Evolutionary conservation across 2,888 invertebrate genomes (phyloP).

Genomic region (Thera obeliscata): DNA sequence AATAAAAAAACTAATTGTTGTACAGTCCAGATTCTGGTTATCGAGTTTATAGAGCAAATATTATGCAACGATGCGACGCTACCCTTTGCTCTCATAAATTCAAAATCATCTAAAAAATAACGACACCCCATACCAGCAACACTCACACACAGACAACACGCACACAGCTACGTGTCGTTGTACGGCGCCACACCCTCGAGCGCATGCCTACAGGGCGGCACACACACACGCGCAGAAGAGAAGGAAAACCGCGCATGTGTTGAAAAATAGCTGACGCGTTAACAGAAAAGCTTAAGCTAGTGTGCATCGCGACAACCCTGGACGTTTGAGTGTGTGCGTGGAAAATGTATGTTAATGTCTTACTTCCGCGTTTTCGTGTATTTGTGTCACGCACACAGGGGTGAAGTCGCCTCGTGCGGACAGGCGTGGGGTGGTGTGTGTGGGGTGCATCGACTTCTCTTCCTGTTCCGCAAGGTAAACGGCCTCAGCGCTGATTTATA

Average conservation of each 20-base stretch:
- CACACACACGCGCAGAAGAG: constrained; percentile 57
- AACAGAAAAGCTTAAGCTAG: constrained; percentile 16
- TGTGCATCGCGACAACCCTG: constrained; percentile 46
- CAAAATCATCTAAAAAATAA: constrained; percentile 34
- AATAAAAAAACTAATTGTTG: no score
- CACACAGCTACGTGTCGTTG: constrained; percentile 50
- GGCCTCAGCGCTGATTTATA: constrained; percentile 79
- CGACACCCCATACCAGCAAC: constrained; percentile 50
- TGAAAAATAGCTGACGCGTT: constrained; percentile 11
- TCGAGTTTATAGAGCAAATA: not conserved
- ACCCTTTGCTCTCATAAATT: not conserved
- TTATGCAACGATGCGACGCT: not conserved
- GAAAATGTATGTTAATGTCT: constrained; percentile 78
- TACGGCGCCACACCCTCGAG: constrained; percentile 72
- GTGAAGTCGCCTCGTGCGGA: constrained; percentile 30
- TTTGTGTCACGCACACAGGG: constrained; percentile 70
- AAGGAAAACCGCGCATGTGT: constrained; percentile 50
- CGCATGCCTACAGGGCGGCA: constrained; percentile 69
- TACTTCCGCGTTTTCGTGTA: constrained; percentile 75
- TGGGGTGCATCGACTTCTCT: constrained; percentile 81
- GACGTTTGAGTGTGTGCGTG: constrained; percentile 57
- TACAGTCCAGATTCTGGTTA: not conserved
- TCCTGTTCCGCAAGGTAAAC: constrained; percentile 78
- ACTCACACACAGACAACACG: constrained; percentile 42
- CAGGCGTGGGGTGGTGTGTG: constrained; percentile 51